phyloP scores from a whole-genome alignment of 2,888 invertebrate genomes.

The Melinopterus prodromus region DNA sequence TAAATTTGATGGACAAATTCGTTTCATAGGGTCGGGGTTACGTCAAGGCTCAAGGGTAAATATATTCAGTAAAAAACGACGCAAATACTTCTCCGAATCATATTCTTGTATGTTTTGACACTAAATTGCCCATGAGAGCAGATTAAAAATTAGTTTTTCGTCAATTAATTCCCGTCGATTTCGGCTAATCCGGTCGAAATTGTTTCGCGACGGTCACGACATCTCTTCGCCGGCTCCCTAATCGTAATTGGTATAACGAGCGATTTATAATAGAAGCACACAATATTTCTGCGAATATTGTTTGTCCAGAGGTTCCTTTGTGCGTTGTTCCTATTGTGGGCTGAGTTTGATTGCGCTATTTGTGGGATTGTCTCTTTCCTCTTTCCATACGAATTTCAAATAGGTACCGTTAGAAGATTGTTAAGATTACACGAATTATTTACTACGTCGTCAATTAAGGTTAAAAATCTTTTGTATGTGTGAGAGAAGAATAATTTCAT shows the following conservation, averaged over 20 bases:
- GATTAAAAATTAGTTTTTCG: not conserved
- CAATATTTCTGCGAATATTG: not conserved
- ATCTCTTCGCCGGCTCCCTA: not conserved
- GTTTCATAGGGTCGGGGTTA: not conserved
- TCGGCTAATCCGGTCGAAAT: no score
- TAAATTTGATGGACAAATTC: constrained; percentile 23
- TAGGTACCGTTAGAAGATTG: not conserved
- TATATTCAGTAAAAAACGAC: no score
- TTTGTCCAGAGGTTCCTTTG: not conserved
- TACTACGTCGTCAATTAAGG: not conserved
- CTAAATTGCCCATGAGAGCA: not conserved
- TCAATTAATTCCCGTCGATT: not conserved
- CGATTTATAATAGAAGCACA: not conserved
- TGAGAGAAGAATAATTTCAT: not conserved
- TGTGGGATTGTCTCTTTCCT: not conserved
- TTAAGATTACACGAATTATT: not conserved
- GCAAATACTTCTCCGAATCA: no score
- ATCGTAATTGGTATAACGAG: not conserved
- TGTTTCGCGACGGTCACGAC: not conserved
- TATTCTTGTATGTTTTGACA: not conserved
- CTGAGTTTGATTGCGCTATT: not conserved
- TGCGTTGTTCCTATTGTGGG: not conserved
- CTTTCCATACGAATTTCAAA: not conserved
- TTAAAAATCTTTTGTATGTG: not conserved
- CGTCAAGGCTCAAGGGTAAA: no score